A percentile compares a stretch with the other conserved stretches of the same genome.
phyloP scores from a whole-genome alignment of 2,113 vertebrate species.

The Vireo altiloquus region DNA sequence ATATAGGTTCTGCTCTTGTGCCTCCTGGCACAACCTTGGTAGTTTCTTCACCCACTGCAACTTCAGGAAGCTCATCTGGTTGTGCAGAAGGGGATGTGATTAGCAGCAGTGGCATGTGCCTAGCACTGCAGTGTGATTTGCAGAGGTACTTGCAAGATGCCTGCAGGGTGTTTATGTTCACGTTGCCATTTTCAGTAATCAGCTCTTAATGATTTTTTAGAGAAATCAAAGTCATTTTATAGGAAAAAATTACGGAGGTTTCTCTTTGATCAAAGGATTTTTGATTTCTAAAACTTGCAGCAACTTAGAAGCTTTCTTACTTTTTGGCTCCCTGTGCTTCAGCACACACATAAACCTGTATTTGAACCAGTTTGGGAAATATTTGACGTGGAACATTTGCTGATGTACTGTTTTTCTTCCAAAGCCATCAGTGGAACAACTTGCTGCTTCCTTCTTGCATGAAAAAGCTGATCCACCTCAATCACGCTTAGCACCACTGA shows the following conservation, averaged over 20 bases:
- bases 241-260: background rate
- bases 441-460: background rate
- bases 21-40: background rate
- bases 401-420: background rate
- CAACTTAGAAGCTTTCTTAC: background rate
- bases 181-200: constrained; percentile 34
- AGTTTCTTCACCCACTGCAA: background rate
- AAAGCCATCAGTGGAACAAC: background rate
- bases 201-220: background rate
- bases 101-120: background rate
- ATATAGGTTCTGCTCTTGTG: background rate
- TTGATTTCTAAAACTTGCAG: background rate
- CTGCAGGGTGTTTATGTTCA: constrained; percentile 8
- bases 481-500: background rate
- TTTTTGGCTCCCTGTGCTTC: background rate
- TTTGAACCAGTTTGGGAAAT: background rate
- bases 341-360: background rate
- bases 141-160: constrained; percentile 9
- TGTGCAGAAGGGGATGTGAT: background rate
- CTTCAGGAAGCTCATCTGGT: background rate
- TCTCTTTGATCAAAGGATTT: background rate
- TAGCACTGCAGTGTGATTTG: background rate
- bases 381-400: background rate
- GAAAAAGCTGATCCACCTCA: background rate
- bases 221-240: constrained; percentile 13